phyloP scores from a whole-genome alignment of 2,113 vertebrate species.

The Bettongia penicillata region DNA sequence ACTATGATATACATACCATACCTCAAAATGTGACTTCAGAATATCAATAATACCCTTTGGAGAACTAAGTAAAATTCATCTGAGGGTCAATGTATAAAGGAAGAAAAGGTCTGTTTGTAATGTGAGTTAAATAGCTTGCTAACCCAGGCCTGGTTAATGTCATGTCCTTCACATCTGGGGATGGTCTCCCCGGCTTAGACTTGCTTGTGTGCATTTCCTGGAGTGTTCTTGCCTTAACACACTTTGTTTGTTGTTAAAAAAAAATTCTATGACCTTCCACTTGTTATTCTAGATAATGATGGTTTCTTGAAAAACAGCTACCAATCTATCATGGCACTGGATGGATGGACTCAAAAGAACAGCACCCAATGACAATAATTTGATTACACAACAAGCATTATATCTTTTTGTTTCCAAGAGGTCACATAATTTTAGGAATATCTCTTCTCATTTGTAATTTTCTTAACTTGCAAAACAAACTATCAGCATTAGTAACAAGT shows the following conservation, averaged over 20 bases:
- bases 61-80: background rate
- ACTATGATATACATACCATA: background rate
- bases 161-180: conserved; percentile 39
- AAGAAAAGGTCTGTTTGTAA: conserved; percentile 12
- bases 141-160: conserved; percentile 25
- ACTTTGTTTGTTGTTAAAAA: conserved; percentile 19
- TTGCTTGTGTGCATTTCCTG: conserved; percentile 25
- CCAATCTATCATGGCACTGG: conserved; percentile 46
- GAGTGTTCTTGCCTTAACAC: background rate
- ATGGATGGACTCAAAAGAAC: conserved; percentile 3
- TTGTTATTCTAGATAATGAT: conserved; percentile 11
- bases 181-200: conserved; percentile 17
- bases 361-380: background rate
- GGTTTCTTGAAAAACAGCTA: conserved; percentile 1
- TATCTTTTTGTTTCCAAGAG: background rate
- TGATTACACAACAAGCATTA: background rate
- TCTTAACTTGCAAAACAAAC: background rate
- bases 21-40: conserved; percentile 23
- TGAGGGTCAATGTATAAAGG: background rate
- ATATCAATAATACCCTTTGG: background rate
- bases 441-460: background rate
- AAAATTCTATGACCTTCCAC: conserved; percentile 31
- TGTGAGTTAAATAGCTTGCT: conserved; percentile 14
- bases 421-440: background rate
- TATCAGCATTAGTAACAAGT: background rate